Base-by-base conservation (phyloP, 2,113 vertebrate species). In the Rhea pennata region DNA sequence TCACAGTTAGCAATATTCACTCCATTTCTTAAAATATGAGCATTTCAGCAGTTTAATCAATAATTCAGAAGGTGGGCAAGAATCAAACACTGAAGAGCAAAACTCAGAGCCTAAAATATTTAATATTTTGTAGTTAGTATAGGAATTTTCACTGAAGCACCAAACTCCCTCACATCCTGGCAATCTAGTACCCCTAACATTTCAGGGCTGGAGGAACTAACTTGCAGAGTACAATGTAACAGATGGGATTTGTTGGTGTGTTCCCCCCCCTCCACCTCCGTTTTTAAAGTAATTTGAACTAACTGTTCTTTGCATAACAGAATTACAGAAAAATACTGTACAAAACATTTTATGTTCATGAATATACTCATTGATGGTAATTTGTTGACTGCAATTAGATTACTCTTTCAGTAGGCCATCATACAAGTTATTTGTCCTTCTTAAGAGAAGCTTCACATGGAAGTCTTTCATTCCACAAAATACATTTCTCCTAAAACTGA, bases 201-300 rank as follows among this genome's bases (percentile, higher is more conserved):
- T 93, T 95, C 85, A 50, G 92, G 94, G 88, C 56, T 93, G 58
- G 69, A 92, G 84, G 77, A 93, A 90, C 51, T 78, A 76, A 88
- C 87, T 81, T 90, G 44, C 89, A 76, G 66, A 70, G 23, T 58
- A 69, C 84, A 42, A 94, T 14, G 31, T 77, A 95, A 95, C 97
- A 97, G 96, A 97, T 94, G 94, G 96, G 54, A 95, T 46, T 66
- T 81, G 73, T 78, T 7, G 10, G 54, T 33, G 20, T 40, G 36
- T 36, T 36, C 36, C 36, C 87, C 87, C 44, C 12, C 85, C 72
- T 56, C 90, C 84, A 0, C 56, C 51, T 21, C 93, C 10, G 2
- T 65, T 94, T 61, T 33, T 29, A 67, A 65, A 93, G 29, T 84
- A 66, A 69, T 22, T 80, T 64, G 61, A 74, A 84, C 74, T 67